Evolutionary conservation across 2,888 invertebrate species (phyloP), one percentile per base, ranked within the genome.

Genomic region (Vannuccia rotundouncinata): DNA sequence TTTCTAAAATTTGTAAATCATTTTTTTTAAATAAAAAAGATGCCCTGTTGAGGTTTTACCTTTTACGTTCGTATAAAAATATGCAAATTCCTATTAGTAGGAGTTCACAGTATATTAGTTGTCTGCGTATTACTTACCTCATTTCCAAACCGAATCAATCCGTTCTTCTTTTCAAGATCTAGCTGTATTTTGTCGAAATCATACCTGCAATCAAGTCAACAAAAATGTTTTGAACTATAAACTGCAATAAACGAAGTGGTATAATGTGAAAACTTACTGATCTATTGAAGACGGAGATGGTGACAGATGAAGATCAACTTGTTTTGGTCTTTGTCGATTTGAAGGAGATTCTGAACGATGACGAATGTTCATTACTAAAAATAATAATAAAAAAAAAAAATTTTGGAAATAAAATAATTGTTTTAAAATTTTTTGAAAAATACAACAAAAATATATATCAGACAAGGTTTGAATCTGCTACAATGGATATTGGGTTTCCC

Each of bases 231-330:
- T 45, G 17, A 45, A 45, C 10, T 45, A 10, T 45, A 45, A 45
- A n/a, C n/a, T n/a, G n/a, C n/a, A n/a, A n/a, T n/a, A n/a, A n/a
- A n/a, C n/a, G n/a, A n/a, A n/a, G n/a, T n/a, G n/a, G n/a, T n/a
- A n/a, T n/a, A n/a, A n/a, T n/a, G n/a, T n/a, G n/a, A n/a, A n/a
- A 66, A 66, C 66, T 66, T 27, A 66, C 66, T 66, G 66, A 27
- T 66, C 66, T 66, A 66, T 66, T 5, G 10, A 13, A 2, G 66
- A 66, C 2, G 66, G 66, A 13, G 66, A 66, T 13, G 66, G 66
- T 5, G 66, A 66, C 66, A 66, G 66, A 27, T 66, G 66, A 22
- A 66, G 66, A 22, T 66, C 66, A 5, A 66, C 25, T 66, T 66
- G 66, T 13, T 22, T 5, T 5, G 66, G 66, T 66, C 66, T 66